Evolutionary conservation across 2,888 invertebrate species (phyloP).

Genomic region (Ecdyonurus torrentis): DNA sequence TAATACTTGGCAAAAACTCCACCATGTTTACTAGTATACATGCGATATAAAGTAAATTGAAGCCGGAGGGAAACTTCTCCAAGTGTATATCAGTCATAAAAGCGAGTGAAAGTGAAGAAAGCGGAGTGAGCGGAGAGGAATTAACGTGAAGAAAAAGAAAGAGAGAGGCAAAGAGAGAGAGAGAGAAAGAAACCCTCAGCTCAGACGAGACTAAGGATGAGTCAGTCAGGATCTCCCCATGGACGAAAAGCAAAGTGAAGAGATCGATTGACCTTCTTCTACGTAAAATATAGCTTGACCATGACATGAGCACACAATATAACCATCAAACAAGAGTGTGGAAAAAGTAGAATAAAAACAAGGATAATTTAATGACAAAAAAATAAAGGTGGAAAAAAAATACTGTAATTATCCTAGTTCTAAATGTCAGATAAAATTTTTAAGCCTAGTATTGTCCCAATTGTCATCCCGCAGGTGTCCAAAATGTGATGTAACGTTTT

Average conservation of each 20-base stretch:
- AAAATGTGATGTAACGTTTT: not conserved
- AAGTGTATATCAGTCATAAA: not conserved
- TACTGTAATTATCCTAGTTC: too few relatives aligned
- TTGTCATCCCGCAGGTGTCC: not conserved
- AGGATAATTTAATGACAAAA: too few relatives aligned
- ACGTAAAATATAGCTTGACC: not conserved
- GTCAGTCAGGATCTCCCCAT: not conserved
- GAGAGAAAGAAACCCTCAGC: not conserved
- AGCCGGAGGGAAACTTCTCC: not conserved
- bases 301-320: not conserved
- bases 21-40: not conserved
- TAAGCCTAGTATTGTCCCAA: too few relatives aligned
- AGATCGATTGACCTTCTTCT: not conserved
- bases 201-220: not conserved
- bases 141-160: not conserved
- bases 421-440: too few relatives aligned
- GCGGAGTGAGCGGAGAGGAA: too few relatives aligned
- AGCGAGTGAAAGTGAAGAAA: too few relatives aligned
- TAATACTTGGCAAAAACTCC: not conserved
- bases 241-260: not conserved
- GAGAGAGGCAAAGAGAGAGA: not conserved
- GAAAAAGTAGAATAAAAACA: too few relatives aligned
- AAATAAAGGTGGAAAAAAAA: too few relatives aligned
- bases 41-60: not conserved
- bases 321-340: too few relatives aligned